Evolutionary conservation across 2,888 invertebrate genomes (phyloP).

Genomic region (Anoplius nigerrimus): DNA sequence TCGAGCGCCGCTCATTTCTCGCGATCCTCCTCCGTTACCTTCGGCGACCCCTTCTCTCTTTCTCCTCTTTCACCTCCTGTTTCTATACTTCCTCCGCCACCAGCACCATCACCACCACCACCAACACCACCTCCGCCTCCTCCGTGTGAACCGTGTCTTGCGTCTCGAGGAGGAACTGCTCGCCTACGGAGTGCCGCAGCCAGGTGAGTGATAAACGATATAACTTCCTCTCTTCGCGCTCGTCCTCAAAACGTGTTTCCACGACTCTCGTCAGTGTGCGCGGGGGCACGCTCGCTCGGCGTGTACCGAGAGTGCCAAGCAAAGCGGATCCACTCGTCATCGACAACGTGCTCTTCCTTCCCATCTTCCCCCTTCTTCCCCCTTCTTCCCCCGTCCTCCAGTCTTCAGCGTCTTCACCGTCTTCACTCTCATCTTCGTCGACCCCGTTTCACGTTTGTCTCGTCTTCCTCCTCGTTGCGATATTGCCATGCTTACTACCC

Average conservation of each 20-base stretch:
- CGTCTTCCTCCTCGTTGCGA: constrained; percentile 20
- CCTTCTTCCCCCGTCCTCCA: constrained; percentile 17
- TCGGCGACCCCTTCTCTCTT: constrained; percentile 33
- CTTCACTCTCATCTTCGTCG: constrained; percentile 10
- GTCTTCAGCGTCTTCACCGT: constrained; percentile 15
- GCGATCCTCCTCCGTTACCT: constrained; percentile 18
- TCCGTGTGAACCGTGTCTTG: constrained; percentile 34
- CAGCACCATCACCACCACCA: constrained; percentile 17
- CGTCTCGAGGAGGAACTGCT: constrained; percentile 58
- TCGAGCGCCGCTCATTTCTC: constrained; percentile 34
- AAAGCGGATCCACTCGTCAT: no score
- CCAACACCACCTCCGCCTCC: constrained; percentile 33
- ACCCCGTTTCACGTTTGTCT: constrained; percentile 6
- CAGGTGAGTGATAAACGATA: constrained; percentile 72
- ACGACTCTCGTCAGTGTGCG: neutral
- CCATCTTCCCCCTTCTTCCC: constrained; percentile 3
- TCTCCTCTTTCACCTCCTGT: constrained; percentile 37
- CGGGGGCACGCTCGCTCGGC: neutral
- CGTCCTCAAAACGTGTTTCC: no score
- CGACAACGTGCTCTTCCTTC: neutral
- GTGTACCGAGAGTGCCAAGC: neutral
- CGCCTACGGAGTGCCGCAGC: constrained; percentile 59
- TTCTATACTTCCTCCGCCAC: constrained; percentile 27
- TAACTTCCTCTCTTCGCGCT: constrained; percentile 60
- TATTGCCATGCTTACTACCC: constrained; percentile 40